These are phyloP conservation scores for Nemapogon koenigi DNA, from an alignment of 2,888 invertebrate species.

Conservation along the genomic window DNA sequence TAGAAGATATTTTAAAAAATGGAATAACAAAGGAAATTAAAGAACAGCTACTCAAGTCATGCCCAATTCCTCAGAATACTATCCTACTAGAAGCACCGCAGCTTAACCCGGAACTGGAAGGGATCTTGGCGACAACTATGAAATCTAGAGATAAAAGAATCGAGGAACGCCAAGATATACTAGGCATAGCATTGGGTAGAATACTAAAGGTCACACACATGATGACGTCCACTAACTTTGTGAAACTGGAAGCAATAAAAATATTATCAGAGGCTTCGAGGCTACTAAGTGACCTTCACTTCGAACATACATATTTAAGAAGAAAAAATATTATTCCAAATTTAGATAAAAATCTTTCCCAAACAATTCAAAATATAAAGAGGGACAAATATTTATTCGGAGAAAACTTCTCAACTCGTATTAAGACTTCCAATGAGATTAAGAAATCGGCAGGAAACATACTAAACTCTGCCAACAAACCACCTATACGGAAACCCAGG, in stretches of 20 bases:
- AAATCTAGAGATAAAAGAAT: background rate
- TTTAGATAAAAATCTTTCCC: background rate
- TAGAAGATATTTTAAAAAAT: background rate
- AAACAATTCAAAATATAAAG: background rate
- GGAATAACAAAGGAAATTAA: background rate
- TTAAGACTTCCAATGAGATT: slow-evolving; percentile 11
- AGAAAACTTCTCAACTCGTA: slow-evolving; percentile 9
- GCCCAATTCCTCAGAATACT: slow-evolving; percentile 1
- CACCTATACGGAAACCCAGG: no score
- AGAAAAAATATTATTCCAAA: background rate
- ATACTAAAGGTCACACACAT: slow-evolving; percentile 1
- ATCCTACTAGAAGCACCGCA: background rate
- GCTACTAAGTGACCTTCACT: background rate
- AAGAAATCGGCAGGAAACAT: slow-evolving; percentile 9
- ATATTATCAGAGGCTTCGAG: background rate
- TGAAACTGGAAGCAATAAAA: slow-evolving; percentile 1
- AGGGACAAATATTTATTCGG: slow-evolving; percentile 1
- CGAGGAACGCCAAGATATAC: background rate
- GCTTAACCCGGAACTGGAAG: slow-evolving; percentile 2
- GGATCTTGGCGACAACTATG: background rate
- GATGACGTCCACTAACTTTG: background rate
- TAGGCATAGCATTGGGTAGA: background rate
- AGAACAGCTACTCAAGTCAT: background rate
- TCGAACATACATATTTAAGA: slow-evolving; percentile 1
- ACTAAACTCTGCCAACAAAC: background rate